Conservation (phyloP, 1,140 invertebrate species). For the Epicauta chinensis region DNA sequence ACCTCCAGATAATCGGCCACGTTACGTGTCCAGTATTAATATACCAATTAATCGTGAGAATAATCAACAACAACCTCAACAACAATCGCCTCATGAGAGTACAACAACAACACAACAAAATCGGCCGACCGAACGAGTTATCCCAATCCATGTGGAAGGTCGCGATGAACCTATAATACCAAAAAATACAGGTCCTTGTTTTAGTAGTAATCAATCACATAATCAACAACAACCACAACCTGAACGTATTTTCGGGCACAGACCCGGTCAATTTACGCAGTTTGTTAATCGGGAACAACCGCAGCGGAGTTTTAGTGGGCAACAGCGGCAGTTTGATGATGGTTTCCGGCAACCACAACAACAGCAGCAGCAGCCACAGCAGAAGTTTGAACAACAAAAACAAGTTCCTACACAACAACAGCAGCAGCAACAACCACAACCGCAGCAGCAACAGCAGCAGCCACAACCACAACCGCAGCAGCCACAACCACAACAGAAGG, state of each 20-base stretch:
- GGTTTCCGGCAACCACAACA: conserved; percentile 17
- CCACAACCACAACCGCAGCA: conserved; percentile 33
- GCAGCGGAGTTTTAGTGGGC: conserved; percentile 9
- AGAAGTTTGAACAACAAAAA: conserved; percentile 16
- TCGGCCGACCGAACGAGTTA: conserved; percentile 60
- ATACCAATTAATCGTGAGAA: conserved; percentile 45
- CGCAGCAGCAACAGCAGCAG: conserved; percentile 31
- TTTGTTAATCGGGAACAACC: conserved; percentile 22
- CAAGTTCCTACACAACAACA: conserved; percentile 25
- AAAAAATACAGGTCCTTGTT: conserved; percentile 39
- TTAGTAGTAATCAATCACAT: conserved; percentile 20
- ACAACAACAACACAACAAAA: conserved; percentile 11
- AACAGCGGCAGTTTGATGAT: conserved; percentile 1
- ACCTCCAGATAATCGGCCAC: conserved; percentile 48
- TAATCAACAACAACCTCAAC: conserved; percentile 38
- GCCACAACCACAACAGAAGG: conserved; percentile 34
- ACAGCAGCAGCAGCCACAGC: conserved; percentile 23
- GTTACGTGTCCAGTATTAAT: conserved; percentile 52
- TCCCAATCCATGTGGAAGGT: conserved; percentile 83
- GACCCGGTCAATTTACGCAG: conserved; percentile 30
- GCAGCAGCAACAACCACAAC: conserved; percentile 34
- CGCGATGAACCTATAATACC: conserved; percentile 67
- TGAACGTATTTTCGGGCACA: conserved; percentile 32
- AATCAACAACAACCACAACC: conserved; percentile 31
- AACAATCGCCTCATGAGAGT: conserved; percentile 21